A percentile compares a stretch with the other conserved stretches of the same genome.
These are phyloP conservation scores for Andrena chrysosceles DNA, from an alignment of 2,888 invertebrate species.

Conservation along the genomic window DNA sequence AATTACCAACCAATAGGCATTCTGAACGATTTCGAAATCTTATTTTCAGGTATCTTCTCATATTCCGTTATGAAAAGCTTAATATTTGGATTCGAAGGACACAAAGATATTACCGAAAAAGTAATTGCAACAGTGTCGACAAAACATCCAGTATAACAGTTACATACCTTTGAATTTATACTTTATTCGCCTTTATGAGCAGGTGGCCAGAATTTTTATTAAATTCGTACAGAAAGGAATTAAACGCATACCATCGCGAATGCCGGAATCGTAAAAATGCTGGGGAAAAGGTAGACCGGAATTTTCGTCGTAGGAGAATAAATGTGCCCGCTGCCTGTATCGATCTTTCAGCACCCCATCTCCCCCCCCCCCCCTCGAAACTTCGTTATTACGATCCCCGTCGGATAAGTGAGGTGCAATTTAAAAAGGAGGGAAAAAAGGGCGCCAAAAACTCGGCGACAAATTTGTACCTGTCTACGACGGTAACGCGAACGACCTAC, in stretches of 20 bases:
- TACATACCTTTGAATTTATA: background rate
- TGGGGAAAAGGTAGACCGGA: conserved; percentile 2
- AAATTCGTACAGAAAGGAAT: conserved; percentile 1
- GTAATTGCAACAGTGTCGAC: background rate
- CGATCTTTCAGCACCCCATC: conserved; percentile 16
- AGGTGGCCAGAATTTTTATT: background rate
- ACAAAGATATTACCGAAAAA: background rate
- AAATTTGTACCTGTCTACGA: conserved; percentile 58
- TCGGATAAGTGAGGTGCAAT: conserved; percentile 37
- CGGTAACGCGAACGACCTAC: conserved; percentile 47
- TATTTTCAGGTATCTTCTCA: background rate
- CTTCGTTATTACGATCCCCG: conserved; percentile 22
- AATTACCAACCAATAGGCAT: background rate
- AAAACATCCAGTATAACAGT: background rate
- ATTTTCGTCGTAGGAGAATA: background rate
- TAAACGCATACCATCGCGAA: background rate
- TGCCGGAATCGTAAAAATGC: conserved; percentile 4
- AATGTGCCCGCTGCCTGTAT: conserved; percentile 12
- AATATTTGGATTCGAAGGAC: background rate
- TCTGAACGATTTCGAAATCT: background rate
- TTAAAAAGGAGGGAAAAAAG: conserved; percentile 24
- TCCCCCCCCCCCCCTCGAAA: background rate
- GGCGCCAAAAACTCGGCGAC: conserved; percentile 36
- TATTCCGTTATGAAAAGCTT: no score
- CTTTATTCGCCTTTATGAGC: background rate